Conservation (phyloP, 2,888 invertebrate genomes). For the Abrostola triplasia region DNA sequence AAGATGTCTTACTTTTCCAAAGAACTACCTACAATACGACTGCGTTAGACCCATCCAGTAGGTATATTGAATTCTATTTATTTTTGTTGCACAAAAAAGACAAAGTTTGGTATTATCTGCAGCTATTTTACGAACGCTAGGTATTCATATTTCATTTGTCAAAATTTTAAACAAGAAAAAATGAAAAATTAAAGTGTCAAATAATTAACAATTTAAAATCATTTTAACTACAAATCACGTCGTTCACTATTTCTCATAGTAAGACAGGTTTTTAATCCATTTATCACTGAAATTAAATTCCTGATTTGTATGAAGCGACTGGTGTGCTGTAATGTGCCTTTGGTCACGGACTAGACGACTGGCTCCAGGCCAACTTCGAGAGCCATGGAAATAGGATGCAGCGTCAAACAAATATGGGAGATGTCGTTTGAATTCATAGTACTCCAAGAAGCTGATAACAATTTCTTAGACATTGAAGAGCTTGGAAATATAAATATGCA, state of each 20-base stretch:
- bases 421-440: conserved; percentile 41
- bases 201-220: conserved; percentile 22
- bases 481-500: not conserved
- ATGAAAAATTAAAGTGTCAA: conserved; percentile 5
- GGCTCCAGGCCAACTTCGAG: conserved; percentile 54
- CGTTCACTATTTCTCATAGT: conserved; percentile 48
- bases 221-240: conserved; percentile 43
- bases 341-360: conserved; percentile 55
- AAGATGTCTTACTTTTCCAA: too few species aligned
- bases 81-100: too few species aligned
- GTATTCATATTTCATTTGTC: conserved; percentile 21
- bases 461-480: conserved; percentile 17
- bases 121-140: too few species aligned
- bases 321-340: conserved; percentile 51
- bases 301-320: conserved; percentile 49
- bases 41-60: too few species aligned
- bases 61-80: too few species aligned
- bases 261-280: conserved; percentile 65
- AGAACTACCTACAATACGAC: too few species aligned
- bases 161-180: too few species aligned
- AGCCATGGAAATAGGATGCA: conserved; percentile 42
- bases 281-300: conserved; percentile 61
- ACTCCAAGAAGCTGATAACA: conserved; percentile 13
- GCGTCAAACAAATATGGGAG: conserved; percentile 51
- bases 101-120: too few species aligned